Conservation (phyloP, 2,797 vertebrate genomes). For the Mormyrus hasselquistii region DNA sequence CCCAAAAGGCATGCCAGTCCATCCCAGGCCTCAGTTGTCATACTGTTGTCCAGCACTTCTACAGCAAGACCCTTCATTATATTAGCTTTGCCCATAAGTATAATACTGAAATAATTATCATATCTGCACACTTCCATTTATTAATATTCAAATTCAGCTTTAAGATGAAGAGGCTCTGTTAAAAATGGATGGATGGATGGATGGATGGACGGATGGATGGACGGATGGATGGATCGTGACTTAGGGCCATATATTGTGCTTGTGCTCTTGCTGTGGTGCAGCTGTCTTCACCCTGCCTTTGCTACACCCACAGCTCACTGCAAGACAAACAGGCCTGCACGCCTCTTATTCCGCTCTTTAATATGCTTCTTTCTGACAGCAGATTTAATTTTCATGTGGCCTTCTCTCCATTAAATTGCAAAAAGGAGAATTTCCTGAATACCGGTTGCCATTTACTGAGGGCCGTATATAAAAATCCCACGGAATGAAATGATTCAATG, state of each 20-base stretch:
- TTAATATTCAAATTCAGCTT: not conserved
- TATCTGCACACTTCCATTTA: not conserved
- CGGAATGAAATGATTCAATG: slow-evolving; percentile 7
- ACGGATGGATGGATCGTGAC: not conserved
- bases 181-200: not conserved
- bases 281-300: not conserved
- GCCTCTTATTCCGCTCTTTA: not conserved
- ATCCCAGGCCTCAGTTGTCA: not conserved
- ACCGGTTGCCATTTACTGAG: not conserved
- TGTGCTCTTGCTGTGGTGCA: not conserved
- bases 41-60: not conserved
- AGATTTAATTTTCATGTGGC: not conserved
- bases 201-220: not conserved
- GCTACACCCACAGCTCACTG: not conserved
- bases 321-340: not conserved
- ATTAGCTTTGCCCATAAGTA: not conserved
- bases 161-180: not conserved
- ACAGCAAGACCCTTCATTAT: not conserved
- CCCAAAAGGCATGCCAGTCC: not conserved
- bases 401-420: slow-evolving; percentile 8
- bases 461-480: not conserved
- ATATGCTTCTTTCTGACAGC: not conserved
- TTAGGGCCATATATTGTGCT: not conserved
- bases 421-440: slow-evolving; percentile 10
- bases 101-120: not conserved